Evolutionary conservation across 2,113 vertebrate species (phyloP), one percentile per base, ranked within the genome.

Genomic region (Morone saxatilis): DNA sequence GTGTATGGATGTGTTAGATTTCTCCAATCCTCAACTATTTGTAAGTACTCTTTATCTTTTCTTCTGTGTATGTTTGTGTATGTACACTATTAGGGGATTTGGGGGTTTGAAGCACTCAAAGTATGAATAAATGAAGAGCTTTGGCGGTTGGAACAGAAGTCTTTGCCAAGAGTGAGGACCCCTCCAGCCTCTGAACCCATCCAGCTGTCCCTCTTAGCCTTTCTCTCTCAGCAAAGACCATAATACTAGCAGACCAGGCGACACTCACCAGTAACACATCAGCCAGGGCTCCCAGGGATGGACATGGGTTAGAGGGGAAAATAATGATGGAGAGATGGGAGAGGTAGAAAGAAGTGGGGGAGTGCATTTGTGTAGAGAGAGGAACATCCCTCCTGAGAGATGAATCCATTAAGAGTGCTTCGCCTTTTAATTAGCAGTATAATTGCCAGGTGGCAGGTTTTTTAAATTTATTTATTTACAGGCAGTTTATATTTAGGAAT

Each of bases 401-500:
- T 88, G 81, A 94, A 90, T 93, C 89, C 88, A 94, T 95, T 95
- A 93, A 90, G 84, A 90, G 83, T 86, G 72, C 79, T 93, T 92
- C 20, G 80, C 86, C 91, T 95, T 94, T 95, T 95, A 95, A 96
- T 95, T 95, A 92, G 95, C 86, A 77, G 71, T 81, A 76, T 94
- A 95, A 95, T 95, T 94, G 92, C 91, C 92, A 93, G 89, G 90
- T 95, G 93, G 91, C 86, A 78, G 59, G 12, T 13, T 65, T 84
- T 77, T 84, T 25, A 48, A 53, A 75, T 85, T 38, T 79, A 89
- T 93, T 82, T 94, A 87, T 94, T 92, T 89, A 90, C 72, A 68
- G 25, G 59, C 45, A 54, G 81, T 88, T 90, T 92, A 94, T 93
- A 91, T 94, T 93, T 92, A 89, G 91, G 81, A 53, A 70, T 50